Conservation (phyloP, 2,113 vertebrate genomes). For the Atrichornis clamosus region DNA sequence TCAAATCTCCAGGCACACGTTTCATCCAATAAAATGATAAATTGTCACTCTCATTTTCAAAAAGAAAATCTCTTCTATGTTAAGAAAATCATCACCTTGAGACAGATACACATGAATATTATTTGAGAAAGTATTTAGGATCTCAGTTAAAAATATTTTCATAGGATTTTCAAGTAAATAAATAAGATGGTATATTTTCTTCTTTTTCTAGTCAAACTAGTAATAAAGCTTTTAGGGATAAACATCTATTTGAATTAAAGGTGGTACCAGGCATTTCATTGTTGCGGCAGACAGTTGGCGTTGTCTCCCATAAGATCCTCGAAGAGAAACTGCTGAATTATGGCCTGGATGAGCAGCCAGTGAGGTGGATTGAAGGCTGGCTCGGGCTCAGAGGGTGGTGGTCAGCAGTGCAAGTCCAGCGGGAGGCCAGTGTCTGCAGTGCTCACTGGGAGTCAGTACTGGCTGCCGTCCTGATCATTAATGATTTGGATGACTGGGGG, state of each 20-base stretch:
- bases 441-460: not conserved
- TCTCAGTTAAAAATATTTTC: not conserved
- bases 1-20: not conserved
- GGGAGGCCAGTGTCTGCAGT: not conserved
- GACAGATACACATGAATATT: not conserved
- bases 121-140: not conserved
- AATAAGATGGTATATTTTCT: not conserved
- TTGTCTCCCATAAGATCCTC: not conserved
- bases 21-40: not conserved
- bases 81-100: not conserved
- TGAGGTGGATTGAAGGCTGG: not conserved
- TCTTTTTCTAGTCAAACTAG: not conserved
- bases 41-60: not conserved
- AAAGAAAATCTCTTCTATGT: not conserved
- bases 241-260: not conserved
- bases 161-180: not conserved
- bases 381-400: not conserved
- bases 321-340: not conserved
- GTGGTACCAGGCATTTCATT: not conserved
- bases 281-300: not conserved
- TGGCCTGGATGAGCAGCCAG: not conserved
- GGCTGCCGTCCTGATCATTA: not conserved
- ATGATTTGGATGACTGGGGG: not conserved
- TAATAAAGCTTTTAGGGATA: not conserved
- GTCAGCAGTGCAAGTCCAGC: not conserved